phyloP scores from a whole-genome alignment of 1,140 invertebrate genomes.

The Myzus persicae region DNA sequence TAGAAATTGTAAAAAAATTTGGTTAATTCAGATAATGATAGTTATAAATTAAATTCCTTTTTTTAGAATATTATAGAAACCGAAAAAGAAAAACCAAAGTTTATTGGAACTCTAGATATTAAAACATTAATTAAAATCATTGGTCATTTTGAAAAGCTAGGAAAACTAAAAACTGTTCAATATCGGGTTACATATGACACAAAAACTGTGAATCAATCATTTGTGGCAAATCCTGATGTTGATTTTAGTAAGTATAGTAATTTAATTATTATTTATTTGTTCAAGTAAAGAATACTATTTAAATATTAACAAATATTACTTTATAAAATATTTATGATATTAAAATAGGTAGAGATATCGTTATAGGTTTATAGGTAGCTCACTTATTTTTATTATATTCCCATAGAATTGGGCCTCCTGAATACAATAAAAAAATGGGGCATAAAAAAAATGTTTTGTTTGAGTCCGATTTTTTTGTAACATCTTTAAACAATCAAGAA shows the following conservation, averaged over 20 bases:
- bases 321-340: background rate
- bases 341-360: background rate
- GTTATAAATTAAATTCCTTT: background rate
- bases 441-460: too few species aligned
- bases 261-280: background rate
- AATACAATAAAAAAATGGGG: too few species aligned
- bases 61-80: constrained; percentile 44
- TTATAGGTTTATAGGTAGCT: too few species aligned
- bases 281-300: background rate
- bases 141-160: constrained; percentile 39
- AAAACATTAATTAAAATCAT: constrained; percentile 50
- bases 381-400: too few species aligned
- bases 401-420: too few species aligned
- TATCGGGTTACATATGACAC: constrained; percentile 38
- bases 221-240: constrained; percentile 25
- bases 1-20: background rate
- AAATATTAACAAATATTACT: too few species aligned
- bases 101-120: constrained; percentile 49
- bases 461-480: too few species aligned
- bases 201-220: constrained; percentile 49
- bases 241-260: constrained; percentile 46
- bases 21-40: background rate
- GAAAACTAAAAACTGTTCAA: constrained; percentile 27
- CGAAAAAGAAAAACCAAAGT: constrained; percentile 50
- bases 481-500: too few species aligned